Evolutionary conservation across 2,113 vertebrate species (phyloP).

Genomic region (Calyptomena viridis): DNA sequence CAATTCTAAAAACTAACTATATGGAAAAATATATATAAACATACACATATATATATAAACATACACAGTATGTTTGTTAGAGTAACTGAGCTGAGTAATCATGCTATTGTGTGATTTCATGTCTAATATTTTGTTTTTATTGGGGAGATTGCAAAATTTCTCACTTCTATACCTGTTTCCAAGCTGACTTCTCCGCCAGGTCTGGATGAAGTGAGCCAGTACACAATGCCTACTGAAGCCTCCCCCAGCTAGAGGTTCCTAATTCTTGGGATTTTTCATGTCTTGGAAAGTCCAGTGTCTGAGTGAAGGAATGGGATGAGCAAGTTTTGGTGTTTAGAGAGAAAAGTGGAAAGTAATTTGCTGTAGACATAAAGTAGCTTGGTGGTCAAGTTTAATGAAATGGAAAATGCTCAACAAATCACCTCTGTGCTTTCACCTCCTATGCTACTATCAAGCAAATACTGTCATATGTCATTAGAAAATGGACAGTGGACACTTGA

Average conservation of each 20-base stretch:
- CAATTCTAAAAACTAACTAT: background rate
- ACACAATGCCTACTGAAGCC: background rate
- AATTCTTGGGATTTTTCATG: background rate
- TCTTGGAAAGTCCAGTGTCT: background rate
- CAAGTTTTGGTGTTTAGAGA: background rate
- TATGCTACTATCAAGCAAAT: background rate
- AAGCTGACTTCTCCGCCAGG: background rate
- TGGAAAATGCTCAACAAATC: background rate
- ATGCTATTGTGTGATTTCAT: background rate
- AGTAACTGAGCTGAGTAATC: background rate
- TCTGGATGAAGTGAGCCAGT: background rate
- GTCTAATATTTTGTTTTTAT: background rate
- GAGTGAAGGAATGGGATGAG: background rate
- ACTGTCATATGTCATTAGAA: background rate
- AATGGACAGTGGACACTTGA: background rate
- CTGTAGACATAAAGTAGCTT: background rate
- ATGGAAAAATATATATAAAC: background rate
- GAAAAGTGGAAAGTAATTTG: background rate
- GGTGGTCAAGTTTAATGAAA: background rate
- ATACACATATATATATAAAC: background rate
- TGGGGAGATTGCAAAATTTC: background rate
- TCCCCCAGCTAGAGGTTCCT: accelerated
- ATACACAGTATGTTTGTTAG: background rate
- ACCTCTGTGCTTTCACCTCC: background rate
- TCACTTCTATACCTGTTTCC: background rate